These are phyloP conservation scores for Potorous gilbertii DNA, from an alignment of 2,797 vertebrate genomes.

Conservation along the genomic window DNA sequence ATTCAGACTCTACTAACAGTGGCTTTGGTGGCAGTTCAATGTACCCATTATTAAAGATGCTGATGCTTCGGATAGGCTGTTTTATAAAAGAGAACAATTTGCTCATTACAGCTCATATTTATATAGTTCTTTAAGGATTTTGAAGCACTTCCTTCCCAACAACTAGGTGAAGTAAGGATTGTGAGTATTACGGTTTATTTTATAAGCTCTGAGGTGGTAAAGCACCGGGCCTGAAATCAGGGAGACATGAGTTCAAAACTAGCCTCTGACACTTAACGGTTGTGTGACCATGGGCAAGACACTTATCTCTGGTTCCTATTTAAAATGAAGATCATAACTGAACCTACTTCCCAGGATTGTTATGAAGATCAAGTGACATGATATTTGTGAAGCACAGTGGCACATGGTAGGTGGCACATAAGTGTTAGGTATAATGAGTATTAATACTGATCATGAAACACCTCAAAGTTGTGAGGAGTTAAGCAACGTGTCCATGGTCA, in stretches of 20 bases:
- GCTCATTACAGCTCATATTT: neutral
- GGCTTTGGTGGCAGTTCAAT: slow-evolving; percentile 88
- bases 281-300: neutral
- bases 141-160: neutral
- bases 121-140: neutral
- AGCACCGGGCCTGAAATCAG: neutral
- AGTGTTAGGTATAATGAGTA: neutral
- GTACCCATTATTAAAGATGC: slow-evolving; percentile 88
- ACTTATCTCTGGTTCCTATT: neutral
- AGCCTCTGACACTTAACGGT: neutral
- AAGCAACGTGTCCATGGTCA: neutral
- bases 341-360: neutral
- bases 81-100: slow-evolving; percentile 44
- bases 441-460: neutral
- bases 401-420: neutral
- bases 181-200: neutral
- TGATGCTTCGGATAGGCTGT: slow-evolving; percentile 92
- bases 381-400: neutral
- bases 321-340: neutral
- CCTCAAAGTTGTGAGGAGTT: neutral
- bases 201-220: neutral
- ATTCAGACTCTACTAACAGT: slow-evolving; percentile 86
- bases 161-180: neutral
- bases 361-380: no score
- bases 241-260: neutral